These are phyloP conservation scores for Pseudobourletiella spinata DNA, from an alignment of 1,140 invertebrate genomes.

Conservation along the genomic window DNA sequence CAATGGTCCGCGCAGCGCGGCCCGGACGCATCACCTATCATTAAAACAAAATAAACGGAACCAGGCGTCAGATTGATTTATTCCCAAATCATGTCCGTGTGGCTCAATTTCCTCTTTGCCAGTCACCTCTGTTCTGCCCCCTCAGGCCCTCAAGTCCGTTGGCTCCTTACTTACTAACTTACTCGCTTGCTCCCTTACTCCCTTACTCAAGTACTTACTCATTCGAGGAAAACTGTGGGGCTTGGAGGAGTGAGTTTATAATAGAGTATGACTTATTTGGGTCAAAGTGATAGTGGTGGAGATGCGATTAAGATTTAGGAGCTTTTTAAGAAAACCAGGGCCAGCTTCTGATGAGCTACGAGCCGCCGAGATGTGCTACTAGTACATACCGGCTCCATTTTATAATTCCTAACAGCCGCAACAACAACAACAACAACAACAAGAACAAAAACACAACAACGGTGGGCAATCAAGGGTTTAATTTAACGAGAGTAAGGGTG, in stretches of 20 bases:
- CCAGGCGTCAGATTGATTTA: constrained; percentile 6
- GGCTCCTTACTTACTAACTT: too few relatives aligned
- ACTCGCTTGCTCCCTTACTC: too few relatives aligned
- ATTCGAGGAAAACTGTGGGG: too few relatives aligned
- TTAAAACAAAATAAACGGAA: constrained; percentile 6
- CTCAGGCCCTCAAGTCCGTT: not conserved
- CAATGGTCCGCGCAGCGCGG: too few relatives aligned
- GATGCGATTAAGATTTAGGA: not conserved
- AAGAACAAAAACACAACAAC: too few relatives aligned
- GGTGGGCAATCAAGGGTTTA: not conserved
- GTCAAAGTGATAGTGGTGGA: not conserved
- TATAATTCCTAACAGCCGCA: too few relatives aligned
- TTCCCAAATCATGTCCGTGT: constrained; percentile 5
- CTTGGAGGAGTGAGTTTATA: too few relatives aligned
- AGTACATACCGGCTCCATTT: too few relatives aligned
- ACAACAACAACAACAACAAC: too few relatives aligned
- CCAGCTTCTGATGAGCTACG: not conserved
- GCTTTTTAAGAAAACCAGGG: not conserved
- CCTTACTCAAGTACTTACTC: too few relatives aligned
- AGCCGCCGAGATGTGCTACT: not conserved
- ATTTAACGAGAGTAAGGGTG: not conserved
- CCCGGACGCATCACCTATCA: not conserved
- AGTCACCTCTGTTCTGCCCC: too few relatives aligned
- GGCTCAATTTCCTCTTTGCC: not conserved
- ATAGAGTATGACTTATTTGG: too few relatives aligned